These are phyloP conservation scores for Proterorhinus semilunaris DNA, from an alignment of 2,113 vertebrate genomes.

Conservation along the genomic window DNA sequence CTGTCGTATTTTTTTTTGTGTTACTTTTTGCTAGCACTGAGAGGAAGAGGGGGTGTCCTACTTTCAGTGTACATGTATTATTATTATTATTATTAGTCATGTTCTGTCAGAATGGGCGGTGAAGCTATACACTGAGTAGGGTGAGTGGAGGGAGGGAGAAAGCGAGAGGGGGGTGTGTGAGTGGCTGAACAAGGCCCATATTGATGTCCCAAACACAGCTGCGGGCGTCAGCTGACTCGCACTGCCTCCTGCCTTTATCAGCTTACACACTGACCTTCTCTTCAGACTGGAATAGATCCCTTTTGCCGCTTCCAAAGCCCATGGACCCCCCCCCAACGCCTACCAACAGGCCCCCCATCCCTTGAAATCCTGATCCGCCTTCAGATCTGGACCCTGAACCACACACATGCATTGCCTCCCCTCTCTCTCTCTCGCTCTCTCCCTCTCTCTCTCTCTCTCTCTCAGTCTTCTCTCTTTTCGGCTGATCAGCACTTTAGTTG, in stretches of 20 bases:
- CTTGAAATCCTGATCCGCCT: background rate
- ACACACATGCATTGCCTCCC: conserved; percentile 28
- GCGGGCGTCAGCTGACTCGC: conserved; percentile 80
- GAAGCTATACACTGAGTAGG: background rate
- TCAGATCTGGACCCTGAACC: conserved; percentile 37
- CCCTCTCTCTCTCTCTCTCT: conserved; percentile 25
- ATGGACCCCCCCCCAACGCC: conserved; percentile 1
- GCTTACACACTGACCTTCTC: conserved; percentile 80
- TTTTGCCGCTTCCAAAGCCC: conserved; percentile 8
- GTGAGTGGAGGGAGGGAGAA: conserved; percentile 9
- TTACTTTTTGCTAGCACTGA: background rate
- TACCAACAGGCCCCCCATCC: background rate
- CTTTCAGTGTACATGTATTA: background rate
- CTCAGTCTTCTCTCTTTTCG: conserved; percentile 55
- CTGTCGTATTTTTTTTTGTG: too few relatives aligned
- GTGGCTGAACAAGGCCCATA: conserved; percentile 73
- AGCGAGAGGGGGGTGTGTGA: too few relatives aligned
- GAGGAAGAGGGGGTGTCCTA: background rate
- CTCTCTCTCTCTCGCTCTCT: conserved; percentile 29
- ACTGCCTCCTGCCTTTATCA: conserved; percentile 75
- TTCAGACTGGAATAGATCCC: conserved; percentile 67
- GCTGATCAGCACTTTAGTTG: conserved; percentile 66
- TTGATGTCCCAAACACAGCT: conserved; percentile 81
- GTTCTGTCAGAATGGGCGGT: conserved; percentile 3
- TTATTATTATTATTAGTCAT: background rate